Percentiles rank a stretch among this genome's conserved stretches.
phyloP scores from a whole-genome alignment of 2,113 vertebrate genomes.

The Solea senegalensis region DNA sequence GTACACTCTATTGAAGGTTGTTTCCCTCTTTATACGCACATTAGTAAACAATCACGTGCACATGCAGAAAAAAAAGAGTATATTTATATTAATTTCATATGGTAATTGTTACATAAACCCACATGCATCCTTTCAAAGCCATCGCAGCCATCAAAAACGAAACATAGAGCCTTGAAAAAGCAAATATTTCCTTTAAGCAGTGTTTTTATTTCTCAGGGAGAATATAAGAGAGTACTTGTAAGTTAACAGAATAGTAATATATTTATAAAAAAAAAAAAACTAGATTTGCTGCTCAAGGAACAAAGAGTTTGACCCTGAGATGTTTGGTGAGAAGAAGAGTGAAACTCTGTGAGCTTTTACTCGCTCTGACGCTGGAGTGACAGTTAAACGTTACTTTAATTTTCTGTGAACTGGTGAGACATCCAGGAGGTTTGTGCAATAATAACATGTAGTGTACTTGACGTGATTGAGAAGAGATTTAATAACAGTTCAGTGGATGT shows the following conservation, averaged over 20 bases:
- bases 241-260: conserved; percentile 12
- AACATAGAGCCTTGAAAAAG: background rate
- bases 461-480: conserved; percentile 9
- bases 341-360: conserved; percentile 17
- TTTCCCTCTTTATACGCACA: background rate
- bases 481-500: conserved; percentile 48
- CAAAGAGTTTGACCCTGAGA: conserved; percentile 11
- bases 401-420: conserved; percentile 24
- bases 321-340: conserved; percentile 16
- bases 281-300: conserved; percentile 18
- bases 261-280: background rate
- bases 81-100: background rate
- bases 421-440: conserved; percentile 60
- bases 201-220: conserved; percentile 70
- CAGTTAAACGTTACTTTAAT: background rate
- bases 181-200: conserved; percentile 29
- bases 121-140: background rate
- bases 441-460: conserved; percentile 33
- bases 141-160: background rate
- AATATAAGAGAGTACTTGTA: conserved; percentile 20
- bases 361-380: background rate
- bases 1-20: background rate
- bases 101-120: background rate
- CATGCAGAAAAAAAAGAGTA: background rate
- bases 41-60: background rate